A percentile compares a stretch with the other conserved stretches of the same genome.
Conservation (phyloP, 2,888 invertebrate species). For the Drosophila mimetica region DNA sequence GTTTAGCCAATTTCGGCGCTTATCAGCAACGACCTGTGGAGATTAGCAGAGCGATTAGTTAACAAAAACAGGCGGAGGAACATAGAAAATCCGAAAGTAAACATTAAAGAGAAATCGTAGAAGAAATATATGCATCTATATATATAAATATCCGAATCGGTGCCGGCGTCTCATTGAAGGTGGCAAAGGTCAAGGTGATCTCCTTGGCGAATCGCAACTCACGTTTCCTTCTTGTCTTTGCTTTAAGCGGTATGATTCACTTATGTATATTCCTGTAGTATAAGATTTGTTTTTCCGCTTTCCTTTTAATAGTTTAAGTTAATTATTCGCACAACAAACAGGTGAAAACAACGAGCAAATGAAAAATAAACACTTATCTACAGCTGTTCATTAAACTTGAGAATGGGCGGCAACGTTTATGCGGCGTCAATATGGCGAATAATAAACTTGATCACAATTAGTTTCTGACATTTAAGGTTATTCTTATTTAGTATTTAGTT, state of each 20-base stretch:
- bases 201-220: slow-evolving; percentile 31
- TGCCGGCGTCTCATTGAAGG: slow-evolving; percentile 20
- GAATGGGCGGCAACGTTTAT: slow-evolving; percentile 17
- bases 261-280: neutral
- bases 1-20: slow-evolving; percentile 55
- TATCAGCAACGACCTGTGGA: slow-evolving; percentile 34
- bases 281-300: neutral
- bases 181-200: slow-evolving; percentile 60
- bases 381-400: slow-evolving; percentile 24
- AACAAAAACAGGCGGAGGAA: slow-evolving; percentile 11
- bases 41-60: slow-evolving; percentile 54
- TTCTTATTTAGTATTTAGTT: neutral
- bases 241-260: neutral
- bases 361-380: slow-evolving; percentile 30
- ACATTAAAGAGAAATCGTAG: slow-evolving; percentile 28
- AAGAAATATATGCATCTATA: slow-evolving; percentile 11
- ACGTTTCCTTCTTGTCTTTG: slow-evolving; percentile 18
- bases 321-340: slow-evolving; percentile 7
- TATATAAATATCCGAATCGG: slow-evolving; percentile 13
- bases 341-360: neutral
- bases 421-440: neutral
- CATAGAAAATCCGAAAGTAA: slow-evolving; percentile 34
- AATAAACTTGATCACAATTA: too few relatives aligned
- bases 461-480: neutral
- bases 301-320: neutral